These are phyloP conservation scores for Halyomorpha halys DNA, from an alignment of 1,140 invertebrate genomes.

Conservation along the genomic window DNA sequence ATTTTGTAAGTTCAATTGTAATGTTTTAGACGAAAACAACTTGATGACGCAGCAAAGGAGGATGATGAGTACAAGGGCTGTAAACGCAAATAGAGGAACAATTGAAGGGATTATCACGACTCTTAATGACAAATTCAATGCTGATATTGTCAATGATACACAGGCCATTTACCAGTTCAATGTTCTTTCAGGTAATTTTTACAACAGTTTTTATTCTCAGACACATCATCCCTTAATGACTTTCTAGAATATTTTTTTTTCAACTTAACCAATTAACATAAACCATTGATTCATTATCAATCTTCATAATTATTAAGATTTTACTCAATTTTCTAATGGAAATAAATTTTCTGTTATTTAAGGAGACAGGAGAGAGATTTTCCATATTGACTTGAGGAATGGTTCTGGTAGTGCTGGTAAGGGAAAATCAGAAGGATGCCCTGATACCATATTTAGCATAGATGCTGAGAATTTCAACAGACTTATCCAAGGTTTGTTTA, in stretches of 20 bases:
- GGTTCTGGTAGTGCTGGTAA: constrained; percentile 66
- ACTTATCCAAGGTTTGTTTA: constrained; percentile 55
- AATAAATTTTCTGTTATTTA: neutral
- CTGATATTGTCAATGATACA: constrained; percentile 68
- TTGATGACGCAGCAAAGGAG: no score
- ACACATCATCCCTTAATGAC: no score
- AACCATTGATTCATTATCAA: neutral
- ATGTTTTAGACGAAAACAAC: no score
- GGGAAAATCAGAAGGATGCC: constrained; percentile 54
- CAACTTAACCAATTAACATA: neutral
- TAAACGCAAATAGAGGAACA: neutral
- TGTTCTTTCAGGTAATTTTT: constrained; percentile 54
- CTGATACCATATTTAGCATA: constrained; percentile 80
- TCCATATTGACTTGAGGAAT: constrained; percentile 85
- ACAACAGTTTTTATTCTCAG: neutral
- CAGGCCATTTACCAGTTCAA: constrained; percentile 82
- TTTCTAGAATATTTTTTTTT: no score
- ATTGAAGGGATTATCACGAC: constrained; percentile 50
- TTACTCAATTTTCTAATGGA: neutral
- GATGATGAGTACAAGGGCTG: no score
- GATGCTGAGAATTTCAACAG: constrained; percentile 64
- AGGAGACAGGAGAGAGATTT: constrained; percentile 55
- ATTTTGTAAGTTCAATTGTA: no score
- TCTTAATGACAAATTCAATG: constrained; percentile 53
- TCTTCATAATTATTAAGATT: neutral